Evolutionary conservation across 2,797 vertebrate genomes (phyloP).

Genomic region (Anniella stebbinsi): DNA sequence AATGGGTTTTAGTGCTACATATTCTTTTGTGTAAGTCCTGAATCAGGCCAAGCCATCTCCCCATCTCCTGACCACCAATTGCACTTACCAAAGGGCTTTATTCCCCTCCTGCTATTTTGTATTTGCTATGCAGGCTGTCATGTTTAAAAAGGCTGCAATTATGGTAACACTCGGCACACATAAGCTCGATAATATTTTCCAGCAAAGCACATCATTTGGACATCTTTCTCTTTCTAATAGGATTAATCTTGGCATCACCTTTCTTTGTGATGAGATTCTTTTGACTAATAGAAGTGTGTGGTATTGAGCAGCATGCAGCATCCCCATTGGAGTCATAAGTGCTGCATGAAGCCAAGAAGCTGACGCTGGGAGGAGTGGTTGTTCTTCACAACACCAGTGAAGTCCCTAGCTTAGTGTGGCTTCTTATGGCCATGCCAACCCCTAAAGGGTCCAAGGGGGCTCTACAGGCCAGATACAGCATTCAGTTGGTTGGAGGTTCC

Average conservation of each 20-base stretch:
- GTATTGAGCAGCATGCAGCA: no score
- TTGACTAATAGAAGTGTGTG: no score
- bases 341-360: no score
- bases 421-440: no score
- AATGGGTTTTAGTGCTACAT: neutral
- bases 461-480: no score
- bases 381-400: no score
- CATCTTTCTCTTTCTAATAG: neutral
- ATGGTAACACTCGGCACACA: neutral
- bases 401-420: no score
- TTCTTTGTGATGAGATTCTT: neutral
- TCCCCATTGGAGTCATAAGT: no score
- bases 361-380: no score
- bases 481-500: no score
- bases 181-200: neutral
- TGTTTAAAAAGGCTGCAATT: neutral
- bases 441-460: no score
- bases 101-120: neutral
- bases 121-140: neutral
- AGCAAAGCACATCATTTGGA: neutral
- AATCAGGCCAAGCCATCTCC: neutral
- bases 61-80: neutral
- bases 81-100: neutral
- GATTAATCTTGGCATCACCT: neutral
- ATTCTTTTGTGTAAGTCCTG: neutral